These are phyloP conservation scores for Myrmecobius fasciatus DNA, from an alignment of 2,113 vertebrate species.

Conservation along the genomic window DNA sequence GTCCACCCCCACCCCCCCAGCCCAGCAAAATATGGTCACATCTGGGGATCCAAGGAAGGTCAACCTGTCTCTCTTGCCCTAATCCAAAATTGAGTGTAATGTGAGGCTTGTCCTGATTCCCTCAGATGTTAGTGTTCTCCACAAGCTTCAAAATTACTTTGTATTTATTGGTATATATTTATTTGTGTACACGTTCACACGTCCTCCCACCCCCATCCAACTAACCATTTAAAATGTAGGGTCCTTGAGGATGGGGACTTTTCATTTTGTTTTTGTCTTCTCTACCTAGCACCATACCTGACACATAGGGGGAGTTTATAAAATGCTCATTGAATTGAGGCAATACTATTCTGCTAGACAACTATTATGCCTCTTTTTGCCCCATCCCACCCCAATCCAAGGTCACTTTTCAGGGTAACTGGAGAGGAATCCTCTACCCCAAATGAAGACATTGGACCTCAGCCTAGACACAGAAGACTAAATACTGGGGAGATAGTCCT, in stretches of 20 bases:
- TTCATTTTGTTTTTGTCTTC: background rate
- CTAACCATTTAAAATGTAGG: background rate
- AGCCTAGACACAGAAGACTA: background rate
- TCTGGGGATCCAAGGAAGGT: background rate
- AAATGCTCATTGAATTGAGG: background rate
- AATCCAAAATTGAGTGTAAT: background rate
- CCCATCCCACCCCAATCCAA: background rate
- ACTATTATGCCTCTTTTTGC: background rate
- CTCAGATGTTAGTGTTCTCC: background rate
- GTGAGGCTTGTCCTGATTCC: background rate
- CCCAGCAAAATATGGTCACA: background rate
- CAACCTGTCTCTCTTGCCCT: rapidly evolving
- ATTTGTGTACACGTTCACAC: background rate
- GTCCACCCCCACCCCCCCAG: background rate
- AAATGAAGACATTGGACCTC: background rate
- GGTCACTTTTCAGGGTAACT: background rate
- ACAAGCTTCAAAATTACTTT: background rate
- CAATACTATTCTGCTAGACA: background rate
- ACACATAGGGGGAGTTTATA: background rate
- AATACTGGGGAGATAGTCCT: background rate
- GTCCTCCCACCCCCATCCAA: background rate
- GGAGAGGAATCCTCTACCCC: background rate
- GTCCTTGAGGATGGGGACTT: background rate
- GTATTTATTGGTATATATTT: background rate
- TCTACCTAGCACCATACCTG: background rate